Evolutionary conservation across 1,140 invertebrate genomes (phyloP).

Genomic region (Listronotus oregonensis): DNA sequence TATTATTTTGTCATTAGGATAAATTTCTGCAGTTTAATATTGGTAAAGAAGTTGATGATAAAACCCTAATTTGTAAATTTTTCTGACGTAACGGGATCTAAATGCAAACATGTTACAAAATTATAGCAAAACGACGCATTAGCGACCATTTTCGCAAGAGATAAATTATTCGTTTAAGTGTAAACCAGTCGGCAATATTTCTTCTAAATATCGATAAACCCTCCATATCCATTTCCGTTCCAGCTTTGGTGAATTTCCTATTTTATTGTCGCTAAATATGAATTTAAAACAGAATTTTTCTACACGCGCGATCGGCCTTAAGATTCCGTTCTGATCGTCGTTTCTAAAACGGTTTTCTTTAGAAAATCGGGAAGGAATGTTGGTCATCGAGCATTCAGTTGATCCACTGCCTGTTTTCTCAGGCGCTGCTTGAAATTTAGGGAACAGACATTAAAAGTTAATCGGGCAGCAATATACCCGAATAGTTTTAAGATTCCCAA

Average conservation of each 20-base stretch:
- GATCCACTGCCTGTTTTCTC: slow-evolving; percentile 21
- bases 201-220: slow-evolving; percentile 28
- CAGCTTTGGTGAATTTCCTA: slow-evolving; percentile 16
- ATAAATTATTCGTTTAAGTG: slow-evolving; percentile 10
- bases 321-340: too few species aligned
- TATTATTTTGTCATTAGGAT: too few species aligned
- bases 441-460: slow-evolving; percentile 28
- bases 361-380: slow-evolving; percentile 23
- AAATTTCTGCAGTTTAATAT: too few species aligned
- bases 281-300: slow-evolving; percentile 6
- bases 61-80: too few species aligned
- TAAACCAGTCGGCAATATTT: slow-evolving; percentile 17
- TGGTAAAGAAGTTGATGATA: too few species aligned
- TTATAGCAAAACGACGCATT: neutral
- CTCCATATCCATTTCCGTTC: slow-evolving; percentile 9
- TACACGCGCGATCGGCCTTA: neutral
- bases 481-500: slow-evolving; percentile 31
- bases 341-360: neutral
- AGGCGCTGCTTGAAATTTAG: slow-evolving; percentile 17
- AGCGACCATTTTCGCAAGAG: neutral
- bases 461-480: slow-evolving; percentile 22
- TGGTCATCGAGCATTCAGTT: slow-evolving; percentile 24
- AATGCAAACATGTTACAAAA: slow-evolving; percentile 1
- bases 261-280: slow-evolving; percentile 27
- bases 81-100: too few species aligned